A percentile compares a stretch with the other conserved stretches of the same genome.
Conservation (phyloP, 2,113 vertebrate species). For the Ciconia maguari region DNA sequence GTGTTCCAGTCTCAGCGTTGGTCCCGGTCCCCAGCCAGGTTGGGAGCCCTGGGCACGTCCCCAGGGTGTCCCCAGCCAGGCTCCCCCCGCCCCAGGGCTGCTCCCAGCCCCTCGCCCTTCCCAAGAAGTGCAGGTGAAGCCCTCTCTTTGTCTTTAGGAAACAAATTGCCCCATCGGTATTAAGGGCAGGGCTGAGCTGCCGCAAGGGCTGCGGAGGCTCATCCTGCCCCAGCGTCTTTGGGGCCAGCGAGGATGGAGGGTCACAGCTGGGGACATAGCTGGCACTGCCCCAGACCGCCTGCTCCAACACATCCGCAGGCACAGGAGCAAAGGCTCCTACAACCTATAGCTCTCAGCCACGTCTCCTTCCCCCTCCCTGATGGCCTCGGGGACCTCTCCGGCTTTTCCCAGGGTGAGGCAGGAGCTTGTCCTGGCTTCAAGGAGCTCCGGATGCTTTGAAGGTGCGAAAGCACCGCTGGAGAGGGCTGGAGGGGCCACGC, state of each 20-base stretch:
- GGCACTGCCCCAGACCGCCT: neutral
- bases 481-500: neutral
- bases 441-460: neutral
- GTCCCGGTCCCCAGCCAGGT: rapidly evolving
- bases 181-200: neutral
- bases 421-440: neutral
- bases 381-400: rapidly evolving
- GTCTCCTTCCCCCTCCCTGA: neutral
- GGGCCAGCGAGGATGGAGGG: neutral
- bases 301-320: neutral
- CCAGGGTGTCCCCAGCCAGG: neutral
- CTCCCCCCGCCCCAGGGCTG: neutral
- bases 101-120: neutral
- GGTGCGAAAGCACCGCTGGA: neutral
- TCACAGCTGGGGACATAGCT: neutral
- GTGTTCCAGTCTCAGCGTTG: rapidly evolving
- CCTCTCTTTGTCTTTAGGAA: neutral
- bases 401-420: neutral
- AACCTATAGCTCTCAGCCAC: neutral
- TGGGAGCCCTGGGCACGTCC: neutral
- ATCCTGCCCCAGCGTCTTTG: neutral
- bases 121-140: rapidly evolving
- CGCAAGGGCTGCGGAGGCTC: rapidly evolving
- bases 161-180: rapidly evolving
- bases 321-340: neutral